Conservation (phyloP, 1,140 invertebrate genomes). For the Drosophila murphyi region DNA sequence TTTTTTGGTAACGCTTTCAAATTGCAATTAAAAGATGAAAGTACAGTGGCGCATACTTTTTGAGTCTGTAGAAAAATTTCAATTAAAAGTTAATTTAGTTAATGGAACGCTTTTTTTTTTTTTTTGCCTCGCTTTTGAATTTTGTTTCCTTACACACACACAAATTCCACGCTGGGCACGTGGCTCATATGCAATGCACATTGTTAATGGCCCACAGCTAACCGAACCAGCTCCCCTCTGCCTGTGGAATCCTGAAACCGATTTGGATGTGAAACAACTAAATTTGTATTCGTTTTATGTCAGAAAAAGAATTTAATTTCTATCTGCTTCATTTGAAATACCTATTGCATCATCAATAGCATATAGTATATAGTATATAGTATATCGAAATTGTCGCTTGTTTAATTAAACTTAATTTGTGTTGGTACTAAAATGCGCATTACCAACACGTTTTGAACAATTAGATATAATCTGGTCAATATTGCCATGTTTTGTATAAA, state of each 20-base stretch:
- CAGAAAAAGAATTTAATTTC: background rate
- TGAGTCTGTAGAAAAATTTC: conserved; percentile 43
- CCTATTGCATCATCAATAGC: no score
- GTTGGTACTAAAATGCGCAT: no score
- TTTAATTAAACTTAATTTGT: no score
- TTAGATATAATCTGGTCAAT: no score
- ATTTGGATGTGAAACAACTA: conserved; percentile 7
- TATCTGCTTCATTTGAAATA: no score
- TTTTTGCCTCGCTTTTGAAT: conserved; percentile 18
- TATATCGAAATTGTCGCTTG: no score
- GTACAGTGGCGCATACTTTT: conserved; percentile 16
- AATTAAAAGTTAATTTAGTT: conserved; percentile 72
- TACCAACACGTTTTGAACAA: no score
- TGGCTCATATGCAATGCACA: conserved; percentile 20
- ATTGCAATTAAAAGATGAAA: conserved; percentile 48
- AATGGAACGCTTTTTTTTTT: conserved; percentile 55
- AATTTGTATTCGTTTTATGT: conserved; percentile 24
- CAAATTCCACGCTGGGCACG: background rate
- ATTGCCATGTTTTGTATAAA: no score
- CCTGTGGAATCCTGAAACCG: background rate
- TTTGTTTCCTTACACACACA: conserved; percentile 6
- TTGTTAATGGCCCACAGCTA: background rate
- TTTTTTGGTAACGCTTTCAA: conserved; percentile 14
- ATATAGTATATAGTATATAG: no score
- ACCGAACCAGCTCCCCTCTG: background rate